These are phyloP conservation scores for Nyctalus aviator DNA, from an alignment of 2,797 vertebrate genomes.

Conservation along the genomic window DNA sequence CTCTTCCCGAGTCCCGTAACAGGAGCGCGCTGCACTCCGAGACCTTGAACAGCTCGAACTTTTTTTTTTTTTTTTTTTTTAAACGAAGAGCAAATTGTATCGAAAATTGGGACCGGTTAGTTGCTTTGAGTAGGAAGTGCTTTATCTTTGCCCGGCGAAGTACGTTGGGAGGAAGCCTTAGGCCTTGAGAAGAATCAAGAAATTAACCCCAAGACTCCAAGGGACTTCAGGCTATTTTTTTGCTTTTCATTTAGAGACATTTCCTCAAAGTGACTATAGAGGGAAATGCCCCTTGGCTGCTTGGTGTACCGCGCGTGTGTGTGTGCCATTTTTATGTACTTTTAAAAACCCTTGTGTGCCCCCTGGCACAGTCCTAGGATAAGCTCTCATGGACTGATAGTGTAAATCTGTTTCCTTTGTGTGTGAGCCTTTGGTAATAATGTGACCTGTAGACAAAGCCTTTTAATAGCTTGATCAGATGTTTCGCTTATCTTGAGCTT, in stretches of 20 bases:
- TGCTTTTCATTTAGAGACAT: conserved; percentile 64
- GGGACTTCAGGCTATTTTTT: conserved; percentile 7
- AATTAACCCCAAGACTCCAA: conserved; percentile 24
- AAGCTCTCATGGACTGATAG: conserved; percentile 71
- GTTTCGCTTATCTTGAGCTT: conserved; percentile 6
- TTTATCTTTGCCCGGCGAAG: background rate
- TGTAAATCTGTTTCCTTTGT: conserved; percentile 83
- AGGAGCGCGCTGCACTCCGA: background rate
- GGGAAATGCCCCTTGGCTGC: conserved; percentile 56
- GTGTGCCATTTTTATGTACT: background rate
- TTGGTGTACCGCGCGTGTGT: background rate
- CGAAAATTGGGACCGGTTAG: background rate
- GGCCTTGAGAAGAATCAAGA: conserved; percentile 49
- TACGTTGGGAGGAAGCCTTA: conserved; percentile 34
- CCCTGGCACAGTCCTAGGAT: conserved; percentile 25
- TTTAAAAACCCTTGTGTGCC: conserved; percentile 45
- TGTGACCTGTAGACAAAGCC: conserved; percentile 54
- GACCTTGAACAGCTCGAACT: conserved; percentile 56
- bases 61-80: background rate
- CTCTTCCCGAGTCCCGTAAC: conserved; percentile 61
- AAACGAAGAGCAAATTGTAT: conserved; percentile 38
- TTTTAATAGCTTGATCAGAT: conserved; percentile 59
- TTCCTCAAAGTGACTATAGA: conserved; percentile 66
- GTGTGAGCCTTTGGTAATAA: conserved; percentile 62
- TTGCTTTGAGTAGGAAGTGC: conserved; percentile 47